Conservation (phyloP, 2,797 vertebrate genomes). For the Smutsia temminckii region DNA sequence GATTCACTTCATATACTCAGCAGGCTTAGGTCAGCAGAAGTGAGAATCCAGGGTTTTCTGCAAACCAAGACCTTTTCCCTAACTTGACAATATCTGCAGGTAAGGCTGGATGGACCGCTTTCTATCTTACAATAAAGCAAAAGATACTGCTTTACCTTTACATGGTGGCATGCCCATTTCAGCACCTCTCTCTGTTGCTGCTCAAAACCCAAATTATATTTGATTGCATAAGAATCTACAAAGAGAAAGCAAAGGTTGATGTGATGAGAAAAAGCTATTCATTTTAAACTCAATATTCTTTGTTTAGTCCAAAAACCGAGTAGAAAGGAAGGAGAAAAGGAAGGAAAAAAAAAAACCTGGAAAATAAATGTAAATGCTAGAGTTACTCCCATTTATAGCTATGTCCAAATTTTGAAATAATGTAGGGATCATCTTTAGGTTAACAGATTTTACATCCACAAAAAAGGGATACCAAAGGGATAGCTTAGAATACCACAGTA, state of each 20-base stretch:
- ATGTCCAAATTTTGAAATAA: background rate
- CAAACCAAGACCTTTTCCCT: background rate
- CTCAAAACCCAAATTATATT: background rate
- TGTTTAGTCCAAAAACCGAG: background rate
- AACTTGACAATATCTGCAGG: conserved; percentile 8
- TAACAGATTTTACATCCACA: background rate
- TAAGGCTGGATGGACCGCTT: background rate
- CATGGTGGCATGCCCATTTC: background rate
- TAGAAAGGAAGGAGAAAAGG: background rate
- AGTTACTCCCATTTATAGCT: background rate
- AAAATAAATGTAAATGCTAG: background rate
- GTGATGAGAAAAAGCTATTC: background rate
- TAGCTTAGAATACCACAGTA: background rate
- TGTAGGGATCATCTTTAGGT: background rate
- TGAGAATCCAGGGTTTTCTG: conserved; percentile 51
- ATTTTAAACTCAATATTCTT: background rate
- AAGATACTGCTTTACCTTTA: background rate
- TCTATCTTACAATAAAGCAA: background rate
- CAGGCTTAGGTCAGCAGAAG: background rate
- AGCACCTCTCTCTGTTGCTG: background rate
- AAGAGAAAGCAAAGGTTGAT: background rate
- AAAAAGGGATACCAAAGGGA: background rate
- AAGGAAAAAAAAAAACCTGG: background rate
- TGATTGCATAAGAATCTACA: background rate
- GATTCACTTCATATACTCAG: background rate